Evolutionary conservation across 2,888 invertebrate species (phyloP).

Genomic region (Neoitamus cyanurus): DNA sequence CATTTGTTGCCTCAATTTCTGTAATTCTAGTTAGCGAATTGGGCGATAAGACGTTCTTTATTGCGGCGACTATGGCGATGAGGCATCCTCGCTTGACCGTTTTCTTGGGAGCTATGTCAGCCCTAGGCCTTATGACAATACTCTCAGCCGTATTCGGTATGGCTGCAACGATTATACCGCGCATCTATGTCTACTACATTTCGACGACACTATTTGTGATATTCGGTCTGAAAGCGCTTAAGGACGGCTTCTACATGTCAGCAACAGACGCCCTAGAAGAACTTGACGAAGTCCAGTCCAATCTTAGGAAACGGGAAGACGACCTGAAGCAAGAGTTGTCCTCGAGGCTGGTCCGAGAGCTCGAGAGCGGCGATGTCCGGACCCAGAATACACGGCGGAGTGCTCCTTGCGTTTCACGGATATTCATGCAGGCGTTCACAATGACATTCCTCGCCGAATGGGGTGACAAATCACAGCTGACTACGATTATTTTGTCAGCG

Average conservation of each 20-base stretch:
- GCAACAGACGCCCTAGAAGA: constrained; percentile 94
- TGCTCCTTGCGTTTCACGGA: constrained; percentile 73
- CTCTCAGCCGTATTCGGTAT: constrained; percentile 95
- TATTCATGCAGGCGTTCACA: constrained; percentile 92
- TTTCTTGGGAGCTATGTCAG: constrained; percentile 92
- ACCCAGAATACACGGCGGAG: constrained; percentile 66
- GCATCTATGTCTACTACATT: constrained; percentile 92
- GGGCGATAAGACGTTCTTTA: constrained; percentile 99
- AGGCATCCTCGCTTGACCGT: constrained; percentile 92
- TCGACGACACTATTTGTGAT: constrained; percentile 95
- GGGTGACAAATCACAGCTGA: constrained; percentile 98
- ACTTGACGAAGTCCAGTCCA: constrained; percentile 95
- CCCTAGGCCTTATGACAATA: constrained; percentile 92
- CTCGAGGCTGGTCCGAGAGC: constrained; percentile 67
- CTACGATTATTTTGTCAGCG: constrained; percentile 96
- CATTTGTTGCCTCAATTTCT: constrained; percentile 93
- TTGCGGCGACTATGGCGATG: constrained; percentile 99
- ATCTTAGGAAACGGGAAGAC: constrained; percentile 91
- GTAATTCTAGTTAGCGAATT: constrained; percentile 98
- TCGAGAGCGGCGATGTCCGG: constrained; percentile 65
- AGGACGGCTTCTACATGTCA: constrained; percentile 95
- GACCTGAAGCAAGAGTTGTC: constrained; percentile 72
- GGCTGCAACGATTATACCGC: constrained; percentile 93
- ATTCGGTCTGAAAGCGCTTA: constrained; percentile 98
- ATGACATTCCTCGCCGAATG: constrained; percentile 99